These are phyloP conservation scores for Slavum lentiscoides DNA, from an alignment of 2,888 invertebrate species.

Conservation along the genomic window DNA sequence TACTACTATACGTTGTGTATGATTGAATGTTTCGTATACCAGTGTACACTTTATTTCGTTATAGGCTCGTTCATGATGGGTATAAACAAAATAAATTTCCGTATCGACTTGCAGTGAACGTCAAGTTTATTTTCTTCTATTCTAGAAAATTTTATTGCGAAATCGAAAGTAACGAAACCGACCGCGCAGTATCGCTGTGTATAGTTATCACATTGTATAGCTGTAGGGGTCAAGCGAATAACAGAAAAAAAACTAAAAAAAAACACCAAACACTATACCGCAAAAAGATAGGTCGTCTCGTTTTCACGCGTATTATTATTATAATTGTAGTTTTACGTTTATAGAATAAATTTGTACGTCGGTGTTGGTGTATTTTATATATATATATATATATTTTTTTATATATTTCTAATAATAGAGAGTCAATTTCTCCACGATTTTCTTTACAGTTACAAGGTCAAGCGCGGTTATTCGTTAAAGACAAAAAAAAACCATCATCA, in stretches of 20 bases:
- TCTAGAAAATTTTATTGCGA: too few relatives aligned
- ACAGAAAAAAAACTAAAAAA: background rate
- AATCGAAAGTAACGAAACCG: too few relatives aligned
- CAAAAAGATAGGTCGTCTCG: slow-evolving; percentile 29
- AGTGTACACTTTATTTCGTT: too few relatives aligned
- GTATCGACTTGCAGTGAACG: too few relatives aligned
- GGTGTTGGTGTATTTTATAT: background rate
- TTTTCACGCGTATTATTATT: slow-evolving; percentile 36
- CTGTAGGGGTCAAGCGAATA: background rate
- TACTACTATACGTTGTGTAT: too few relatives aligned
- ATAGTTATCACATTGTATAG: background rate
- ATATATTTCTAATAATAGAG: background rate
- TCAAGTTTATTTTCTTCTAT: too few relatives aligned
- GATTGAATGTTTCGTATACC: too few relatives aligned
- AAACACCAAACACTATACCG: background rate
- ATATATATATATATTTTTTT: background rate
- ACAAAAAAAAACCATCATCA: background rate
- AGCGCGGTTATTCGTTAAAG: background rate
- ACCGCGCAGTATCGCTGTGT: too few relatives aligned
- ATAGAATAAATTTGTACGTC: too few relatives aligned
- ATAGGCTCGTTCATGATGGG: too few relatives aligned
- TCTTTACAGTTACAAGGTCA: slow-evolving; percentile 29
- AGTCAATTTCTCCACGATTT: slow-evolving; percentile 26
- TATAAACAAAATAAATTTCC: too few relatives aligned
- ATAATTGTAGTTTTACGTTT: slow-evolving; percentile 1